Percentiles rank a stretch among this genome's conserved stretches.
Conservation (phyloP, 2,113 vertebrate genomes). For the Vimba vimba region DNA sequence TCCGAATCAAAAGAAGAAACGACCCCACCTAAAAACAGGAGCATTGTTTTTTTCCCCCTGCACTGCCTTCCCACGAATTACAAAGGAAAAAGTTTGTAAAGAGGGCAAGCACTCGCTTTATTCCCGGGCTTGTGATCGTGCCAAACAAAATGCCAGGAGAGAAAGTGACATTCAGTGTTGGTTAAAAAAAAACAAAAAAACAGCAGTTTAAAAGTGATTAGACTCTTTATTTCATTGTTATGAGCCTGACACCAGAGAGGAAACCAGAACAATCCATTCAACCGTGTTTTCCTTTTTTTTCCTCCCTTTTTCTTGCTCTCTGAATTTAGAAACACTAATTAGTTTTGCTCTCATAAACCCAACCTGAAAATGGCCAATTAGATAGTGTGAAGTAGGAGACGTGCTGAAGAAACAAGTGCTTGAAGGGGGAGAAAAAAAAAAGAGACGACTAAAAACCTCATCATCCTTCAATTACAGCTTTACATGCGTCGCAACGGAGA, state of each 20-base stretch:
- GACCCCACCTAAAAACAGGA: slow-evolving; percentile 70
- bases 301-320: slow-evolving; percentile 58
- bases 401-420: slow-evolving; percentile 73
- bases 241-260: slow-evolving; percentile 74
- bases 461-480: slow-evolving; percentile 55
- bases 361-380: slow-evolving; percentile 84
- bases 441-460: slow-evolving; percentile 35
- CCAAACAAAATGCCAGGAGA: slow-evolving; percentile 76
- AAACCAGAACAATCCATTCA: slow-evolving; percentile 80
- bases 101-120: slow-evolving; percentile 54
- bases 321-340: slow-evolving; percentile 86
- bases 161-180: slow-evolving; percentile 68
- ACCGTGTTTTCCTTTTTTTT: slow-evolving; percentile 62
- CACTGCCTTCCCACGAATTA: slow-evolving; percentile 72
- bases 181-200: slow-evolving; percentile 65
- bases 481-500: slow-evolving; percentile 42
- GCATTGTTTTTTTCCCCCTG: slow-evolving; percentile 59
- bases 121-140: slow-evolving; percentile 49
- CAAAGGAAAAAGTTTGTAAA: slow-evolving; percentile 62
- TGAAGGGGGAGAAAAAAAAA: slow-evolving; percentile 54
- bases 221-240: slow-evolving; percentile 77
- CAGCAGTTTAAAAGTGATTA: slow-evolving; percentile 75
- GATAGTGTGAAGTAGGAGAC: slow-evolving; percentile 77
- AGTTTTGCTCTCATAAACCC: slow-evolving; percentile 82
- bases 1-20: slow-evolving; percentile 80